Evolutionary conservation across 2,888 invertebrate genomes (phyloP).

Genomic region (Acanthacorydalis orientalis): DNA sequence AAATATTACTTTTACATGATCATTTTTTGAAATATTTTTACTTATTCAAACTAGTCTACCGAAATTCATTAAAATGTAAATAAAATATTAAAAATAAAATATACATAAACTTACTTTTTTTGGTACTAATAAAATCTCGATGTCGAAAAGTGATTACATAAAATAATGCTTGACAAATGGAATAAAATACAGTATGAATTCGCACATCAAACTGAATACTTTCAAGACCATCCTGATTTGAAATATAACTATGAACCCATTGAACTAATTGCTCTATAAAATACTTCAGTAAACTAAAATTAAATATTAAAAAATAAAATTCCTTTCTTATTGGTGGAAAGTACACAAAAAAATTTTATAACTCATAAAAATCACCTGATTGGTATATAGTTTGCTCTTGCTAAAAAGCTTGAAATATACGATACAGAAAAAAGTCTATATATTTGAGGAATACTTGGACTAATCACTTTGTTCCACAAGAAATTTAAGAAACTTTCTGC

Average conservation of each 20-base stretch:
- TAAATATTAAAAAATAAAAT: conserved; percentile 9
- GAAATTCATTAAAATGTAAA: too few relatives aligned
- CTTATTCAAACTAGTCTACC: too few relatives aligned
- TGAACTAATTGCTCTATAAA: conserved; percentile 52
- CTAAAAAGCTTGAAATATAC: conserved; percentile 59
- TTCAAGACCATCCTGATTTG: conserved; percentile 40
- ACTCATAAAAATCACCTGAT: conserved; percentile 34
- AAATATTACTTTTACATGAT: too few relatives aligned
- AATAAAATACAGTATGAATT: conserved; percentile 77
- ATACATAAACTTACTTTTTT: conserved; percentile 50
- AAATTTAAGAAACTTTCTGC: conserved; percentile 49
- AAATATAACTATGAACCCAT: conserved; percentile 77
- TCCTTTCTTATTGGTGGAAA: conserved; percentile 1
- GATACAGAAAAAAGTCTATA: conserved; percentile 52
- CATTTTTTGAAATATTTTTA: too few relatives aligned
- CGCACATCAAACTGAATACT: conserved; percentile 39
- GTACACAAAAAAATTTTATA: too few relatives aligned
- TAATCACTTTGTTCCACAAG: conserved; percentile 56
- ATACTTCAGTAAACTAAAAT: conserved; percentile 41
- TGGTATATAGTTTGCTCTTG: conserved; percentile 45
- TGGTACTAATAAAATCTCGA: conserved; percentile 58
- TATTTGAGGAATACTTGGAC: conserved; percentile 43
- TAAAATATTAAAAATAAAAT: background rate
- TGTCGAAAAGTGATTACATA: conserved; percentile 84
- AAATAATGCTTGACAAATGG: conserved; percentile 82